These are phyloP conservation scores for Coelopa pilipes DNA, from an alignment of 2,888 invertebrate species.

Conservation along the genomic window DNA sequence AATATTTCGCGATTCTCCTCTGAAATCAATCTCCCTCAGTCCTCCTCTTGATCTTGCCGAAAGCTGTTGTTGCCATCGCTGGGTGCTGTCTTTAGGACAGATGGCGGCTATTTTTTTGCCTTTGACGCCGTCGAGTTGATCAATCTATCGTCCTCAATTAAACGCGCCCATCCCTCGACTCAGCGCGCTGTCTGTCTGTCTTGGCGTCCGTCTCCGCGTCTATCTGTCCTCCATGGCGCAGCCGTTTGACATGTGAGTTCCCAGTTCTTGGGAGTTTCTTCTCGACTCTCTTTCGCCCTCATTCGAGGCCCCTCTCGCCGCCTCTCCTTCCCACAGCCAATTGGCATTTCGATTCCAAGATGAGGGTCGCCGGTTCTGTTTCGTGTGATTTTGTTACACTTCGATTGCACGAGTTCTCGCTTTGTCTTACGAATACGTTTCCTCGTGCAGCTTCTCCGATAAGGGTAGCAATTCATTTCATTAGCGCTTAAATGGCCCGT, in stretches of 20 bases:
- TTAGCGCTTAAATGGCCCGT: too few species aligned
- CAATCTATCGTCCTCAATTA: conserved; percentile 27
- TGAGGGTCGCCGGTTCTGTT: conserved; percentile 17
- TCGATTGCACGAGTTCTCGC: not conserved
- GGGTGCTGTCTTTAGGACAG: too few species aligned
- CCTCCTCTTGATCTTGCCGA: too few species aligned
- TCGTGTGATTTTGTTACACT: conserved; percentile 17
- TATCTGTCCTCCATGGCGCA: too few species aligned
- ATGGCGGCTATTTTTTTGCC: conserved; percentile 6
- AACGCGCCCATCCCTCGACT: too few species aligned
- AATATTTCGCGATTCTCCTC: too few species aligned
- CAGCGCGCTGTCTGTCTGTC: too few species aligned
- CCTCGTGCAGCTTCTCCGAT: not conserved
- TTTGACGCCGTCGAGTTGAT: conserved; percentile 24
- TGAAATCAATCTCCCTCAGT: too few species aligned
- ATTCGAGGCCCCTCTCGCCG: not conserved
- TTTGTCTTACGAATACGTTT: conserved; percentile 1
- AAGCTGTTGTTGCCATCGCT: too few species aligned
- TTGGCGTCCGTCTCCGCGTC: too few species aligned
- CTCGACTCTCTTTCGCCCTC: not conserved
- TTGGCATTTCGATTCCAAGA: conserved; percentile 5
- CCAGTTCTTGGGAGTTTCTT: conserved; percentile 8
- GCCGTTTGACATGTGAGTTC: not conserved
- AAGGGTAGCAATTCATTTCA: not conserved
- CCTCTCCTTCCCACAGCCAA: not conserved